Percentiles rank a stretch among this genome's conserved stretches.
Evolutionary conservation across 2,113 vertebrate species (phyloP).

Genomic region (Hemibagrus wyckioides): DNA sequence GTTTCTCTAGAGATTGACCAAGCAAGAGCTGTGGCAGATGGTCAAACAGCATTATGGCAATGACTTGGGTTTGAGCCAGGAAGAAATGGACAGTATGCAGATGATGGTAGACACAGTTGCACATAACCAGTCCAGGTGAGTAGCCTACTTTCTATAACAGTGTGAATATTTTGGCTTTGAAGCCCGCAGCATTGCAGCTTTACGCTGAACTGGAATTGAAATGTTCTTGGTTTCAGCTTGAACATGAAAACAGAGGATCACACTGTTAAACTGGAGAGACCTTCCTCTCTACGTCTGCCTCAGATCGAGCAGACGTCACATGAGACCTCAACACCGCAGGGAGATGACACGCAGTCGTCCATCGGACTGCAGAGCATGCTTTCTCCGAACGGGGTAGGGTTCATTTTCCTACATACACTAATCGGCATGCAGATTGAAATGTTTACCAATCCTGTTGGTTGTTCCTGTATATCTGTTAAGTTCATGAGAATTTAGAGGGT

Average conservation of each 20-base stretch:
- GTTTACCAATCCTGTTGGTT: neutral
- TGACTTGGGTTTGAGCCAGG: conserved; percentile 86
- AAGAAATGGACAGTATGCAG: conserved; percentile 89
- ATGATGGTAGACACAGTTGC: conserved; percentile 72
- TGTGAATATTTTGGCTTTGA: neutral
- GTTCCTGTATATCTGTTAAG: neutral
- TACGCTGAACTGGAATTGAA: neutral
- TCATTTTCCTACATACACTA: neutral
- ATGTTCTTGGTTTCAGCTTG: conserved; percentile 52
- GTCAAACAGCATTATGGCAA: conserved; percentile 91
- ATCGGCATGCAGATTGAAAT: neutral
- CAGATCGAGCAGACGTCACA: conserved; percentile 58
- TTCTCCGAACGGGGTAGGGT: conserved; percentile 59
- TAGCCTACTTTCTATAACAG: neutral
- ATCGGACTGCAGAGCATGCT: conserved; percentile 45
- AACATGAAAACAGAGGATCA: conserved; percentile 64
- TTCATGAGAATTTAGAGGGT: neutral
- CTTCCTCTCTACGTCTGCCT: conserved; percentile 61
- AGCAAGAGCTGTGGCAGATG: conserved; percentile 85
- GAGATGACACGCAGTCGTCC: conserved; percentile 63
- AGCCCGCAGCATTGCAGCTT: neutral
- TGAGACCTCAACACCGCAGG: conserved; percentile 64
- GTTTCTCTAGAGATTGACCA: conserved; percentile 78
- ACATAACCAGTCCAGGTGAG: conserved; percentile 76
- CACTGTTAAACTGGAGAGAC: conserved; percentile 58